Conservation (phyloP, 2,797 vertebrate species). For the Helicolenus hilgendorfi region DNA sequence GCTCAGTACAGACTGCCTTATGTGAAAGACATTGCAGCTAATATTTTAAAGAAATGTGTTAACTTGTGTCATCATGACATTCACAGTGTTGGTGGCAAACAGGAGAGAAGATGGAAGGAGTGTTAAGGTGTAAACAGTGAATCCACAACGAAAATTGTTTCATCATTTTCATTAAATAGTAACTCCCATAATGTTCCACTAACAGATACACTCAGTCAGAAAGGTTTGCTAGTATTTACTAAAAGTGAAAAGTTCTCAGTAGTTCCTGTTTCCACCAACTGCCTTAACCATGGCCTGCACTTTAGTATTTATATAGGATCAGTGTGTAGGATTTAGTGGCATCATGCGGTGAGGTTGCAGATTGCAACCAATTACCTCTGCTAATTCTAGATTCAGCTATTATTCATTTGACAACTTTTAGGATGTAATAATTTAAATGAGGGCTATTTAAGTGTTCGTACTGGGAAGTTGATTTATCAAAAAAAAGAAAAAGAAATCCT, state of each 20-base stretch:
- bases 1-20: constrained; percentile 61
- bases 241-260: constrained; percentile 6
- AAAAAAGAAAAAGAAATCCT: no score
- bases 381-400: neutral
- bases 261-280: constrained; percentile 40
- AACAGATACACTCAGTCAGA: neutral
- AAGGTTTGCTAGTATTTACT: neutral
- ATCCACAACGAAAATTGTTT: neutral
- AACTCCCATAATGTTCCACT: neutral
- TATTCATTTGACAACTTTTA: no score
- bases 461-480: no score
- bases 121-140: neutral
- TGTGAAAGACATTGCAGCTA: constrained; percentile 30
- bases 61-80: neutral
- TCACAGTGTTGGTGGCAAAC: neutral
- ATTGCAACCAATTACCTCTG: neutral
- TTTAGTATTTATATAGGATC: neutral
- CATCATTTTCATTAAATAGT: neutral
- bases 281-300: constrained; percentile 68
- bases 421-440: rapidly evolving
- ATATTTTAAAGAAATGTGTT: neutral
- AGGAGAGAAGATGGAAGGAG: neutral
- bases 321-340: neutral
- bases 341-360: neutral
- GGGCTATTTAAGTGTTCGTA: no score